A percentile compares a stretch with the other conserved stretches of the same genome.
Evolutionary conservation across 2,888 invertebrate species (phyloP).

Genomic region (Nasonovia ribisnigri): DNA sequence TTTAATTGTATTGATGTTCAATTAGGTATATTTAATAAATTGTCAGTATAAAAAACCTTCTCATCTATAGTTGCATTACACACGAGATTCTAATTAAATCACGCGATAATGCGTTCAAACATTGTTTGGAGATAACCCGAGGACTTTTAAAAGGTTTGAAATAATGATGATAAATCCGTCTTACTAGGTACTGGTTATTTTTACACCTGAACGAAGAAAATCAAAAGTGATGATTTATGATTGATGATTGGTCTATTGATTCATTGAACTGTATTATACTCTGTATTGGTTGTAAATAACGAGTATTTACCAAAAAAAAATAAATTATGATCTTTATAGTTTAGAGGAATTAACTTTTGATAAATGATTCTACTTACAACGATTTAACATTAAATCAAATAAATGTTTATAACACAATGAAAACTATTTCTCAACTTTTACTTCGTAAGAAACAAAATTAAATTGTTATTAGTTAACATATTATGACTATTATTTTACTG

Average conservation of each 20-base stretch:
- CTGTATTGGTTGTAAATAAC: slow-evolving; percentile 46
- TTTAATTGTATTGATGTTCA: background rate
- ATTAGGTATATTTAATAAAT: background rate
- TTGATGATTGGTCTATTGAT: slow-evolving; percentile 18
- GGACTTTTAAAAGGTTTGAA: slow-evolving; percentile 37
- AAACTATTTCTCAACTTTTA: background rate
- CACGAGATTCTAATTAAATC: background rate
- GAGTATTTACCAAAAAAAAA: slow-evolving; percentile 6
- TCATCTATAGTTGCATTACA: background rate
- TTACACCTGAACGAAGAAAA: slow-evolving; percentile 49
- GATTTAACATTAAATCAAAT: slow-evolving; percentile 3
- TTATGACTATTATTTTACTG: background rate
- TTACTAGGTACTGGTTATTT: slow-evolving; percentile 30
- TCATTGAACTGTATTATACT: slow-evolving; percentile 41
- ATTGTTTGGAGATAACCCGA: slow-evolving; percentile 15
- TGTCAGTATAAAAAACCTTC: background rate
- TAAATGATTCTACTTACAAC: slow-evolving; percentile 43
- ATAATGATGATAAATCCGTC: slow-evolving; percentile 60
- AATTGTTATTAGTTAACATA: background rate
- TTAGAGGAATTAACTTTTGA: slow-evolving; percentile 28
- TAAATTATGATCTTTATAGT: slow-evolving; percentile 28
- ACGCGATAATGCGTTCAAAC: background rate
- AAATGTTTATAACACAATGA: background rate
- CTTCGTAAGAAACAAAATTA: background rate
- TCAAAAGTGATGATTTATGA: slow-evolving; percentile 55